Conservation (phyloP, 1,140 invertebrate species). For the Augochlora pura region DNA sequence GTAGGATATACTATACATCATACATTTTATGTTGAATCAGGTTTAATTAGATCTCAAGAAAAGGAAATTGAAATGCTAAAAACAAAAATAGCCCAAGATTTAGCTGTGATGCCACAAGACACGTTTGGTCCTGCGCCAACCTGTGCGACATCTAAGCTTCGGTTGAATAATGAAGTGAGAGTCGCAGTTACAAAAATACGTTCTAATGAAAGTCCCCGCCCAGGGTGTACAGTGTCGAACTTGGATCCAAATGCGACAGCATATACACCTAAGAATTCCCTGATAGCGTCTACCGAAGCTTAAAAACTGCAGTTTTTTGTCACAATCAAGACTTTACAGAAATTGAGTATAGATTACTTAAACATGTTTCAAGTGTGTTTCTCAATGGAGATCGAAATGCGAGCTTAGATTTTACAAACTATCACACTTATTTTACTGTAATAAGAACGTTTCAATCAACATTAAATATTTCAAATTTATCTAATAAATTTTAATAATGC, state of each 20-base stretch:
- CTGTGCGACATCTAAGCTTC: slow-evolving; percentile 83
- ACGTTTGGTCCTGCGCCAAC: slow-evolving; percentile 80
- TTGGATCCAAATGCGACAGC: slow-evolving; percentile 95
- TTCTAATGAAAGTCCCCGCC: slow-evolving; percentile 75
- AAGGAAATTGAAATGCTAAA: slow-evolving; percentile 95
- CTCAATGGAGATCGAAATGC: slow-evolving; percentile 49
- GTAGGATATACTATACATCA: slow-evolving; percentile 12
- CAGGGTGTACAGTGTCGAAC: slow-evolving; percentile 83
- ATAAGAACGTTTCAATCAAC: neutral
- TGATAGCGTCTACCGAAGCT: slow-evolving; percentile 83
- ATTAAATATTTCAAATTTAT: neutral
- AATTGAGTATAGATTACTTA: slow-evolving; percentile 60
- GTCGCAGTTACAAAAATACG: slow-evolving; percentile 76
- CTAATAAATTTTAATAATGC: neutral
- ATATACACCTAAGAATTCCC: slow-evolving; percentile 90
- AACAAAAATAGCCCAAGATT: slow-evolving; percentile 93
- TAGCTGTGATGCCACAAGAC: slow-evolving; percentile 94
- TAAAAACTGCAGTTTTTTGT: slow-evolving; percentile 62
- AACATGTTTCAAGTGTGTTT: slow-evolving; percentile 69
- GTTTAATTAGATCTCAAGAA: slow-evolving; percentile 89
- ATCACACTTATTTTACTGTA: slow-evolving; percentile 1
- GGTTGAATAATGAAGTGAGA: slow-evolving; percentile 79
- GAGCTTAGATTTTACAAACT: slow-evolving; percentile 16
- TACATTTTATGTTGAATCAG: slow-evolving; percentile 78
- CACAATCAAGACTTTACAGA: slow-evolving; percentile 54